Conservation (phyloP, 2,113 vertebrate species). For the Anarhynchus alexandrinus region DNA sequence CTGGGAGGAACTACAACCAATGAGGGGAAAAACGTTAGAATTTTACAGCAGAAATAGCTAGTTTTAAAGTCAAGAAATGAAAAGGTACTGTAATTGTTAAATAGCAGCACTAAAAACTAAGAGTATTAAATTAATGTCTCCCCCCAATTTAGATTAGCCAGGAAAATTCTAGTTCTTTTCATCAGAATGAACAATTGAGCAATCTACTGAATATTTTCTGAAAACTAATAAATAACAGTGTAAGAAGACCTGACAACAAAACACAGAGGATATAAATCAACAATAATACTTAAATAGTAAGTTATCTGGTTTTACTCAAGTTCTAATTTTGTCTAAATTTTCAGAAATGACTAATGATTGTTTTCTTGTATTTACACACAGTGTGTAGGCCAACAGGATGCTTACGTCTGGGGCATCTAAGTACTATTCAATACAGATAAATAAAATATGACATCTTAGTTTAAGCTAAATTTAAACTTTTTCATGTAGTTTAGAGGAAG, state of each 20-base stretch:
- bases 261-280: neutral
- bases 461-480: neutral
- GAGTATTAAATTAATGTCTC: neutral
- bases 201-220: neutral
- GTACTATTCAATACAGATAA: neutral
- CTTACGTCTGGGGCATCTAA: neutral
- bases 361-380: neutral
- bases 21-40: neutral
- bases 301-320: neutral
- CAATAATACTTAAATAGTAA: neutral
- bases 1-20: slow-evolving; percentile 86
- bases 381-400: neutral
- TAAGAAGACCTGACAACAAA: neutral
- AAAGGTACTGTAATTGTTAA: neutral
- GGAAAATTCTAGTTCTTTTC: neutral
- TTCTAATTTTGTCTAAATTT: neutral
- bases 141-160: neutral
- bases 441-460: neutral
- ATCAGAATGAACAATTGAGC: neutral
- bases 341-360: neutral
- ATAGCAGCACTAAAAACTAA: neutral
- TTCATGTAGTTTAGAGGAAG: neutral
- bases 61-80: neutral
- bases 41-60: neutral
- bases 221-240: neutral